These are phyloP conservation scores for Erannis defoliaria DNA, from an alignment of 2,888 invertebrate species.

Conservation along the genomic window DNA sequence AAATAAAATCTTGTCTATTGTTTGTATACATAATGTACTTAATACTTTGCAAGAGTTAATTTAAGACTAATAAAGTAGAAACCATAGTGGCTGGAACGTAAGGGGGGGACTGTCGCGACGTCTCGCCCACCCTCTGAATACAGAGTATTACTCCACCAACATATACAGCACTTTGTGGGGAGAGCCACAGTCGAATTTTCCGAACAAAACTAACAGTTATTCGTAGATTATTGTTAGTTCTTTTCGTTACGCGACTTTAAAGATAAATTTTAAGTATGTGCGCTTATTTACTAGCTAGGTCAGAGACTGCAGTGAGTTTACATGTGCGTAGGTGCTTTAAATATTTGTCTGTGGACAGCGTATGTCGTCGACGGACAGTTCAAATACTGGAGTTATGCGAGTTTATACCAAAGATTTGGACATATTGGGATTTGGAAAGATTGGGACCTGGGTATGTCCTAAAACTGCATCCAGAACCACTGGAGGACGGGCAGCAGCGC, in stretches of 20 bases:
- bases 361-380: background rate
- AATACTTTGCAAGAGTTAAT: conserved; percentile 11
- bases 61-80: conserved; percentile 29
- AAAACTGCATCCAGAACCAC: too few relatives aligned
- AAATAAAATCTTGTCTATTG: too few relatives aligned
- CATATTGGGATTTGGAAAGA: too few relatives aligned
- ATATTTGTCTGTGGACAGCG: too few relatives aligned
- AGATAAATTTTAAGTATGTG: background rate
- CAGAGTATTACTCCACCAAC: conserved; percentile 21
- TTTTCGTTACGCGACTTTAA: background rate
- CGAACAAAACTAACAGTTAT: background rate
- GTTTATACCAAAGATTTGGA: too few relatives aligned
- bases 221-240: background rate
- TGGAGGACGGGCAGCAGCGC: too few relatives aligned
- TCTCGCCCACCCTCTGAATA: conserved; percentile 35
- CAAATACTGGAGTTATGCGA: too few relatives aligned
- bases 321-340: conserved; percentile 3
- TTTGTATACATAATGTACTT: background rate
- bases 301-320: conserved; percentile 10
- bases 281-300: conserved; percentile 10
- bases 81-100: conserved; percentile 11
- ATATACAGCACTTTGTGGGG: background rate
- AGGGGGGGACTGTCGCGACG: conserved; percentile 26
- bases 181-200: background rate
- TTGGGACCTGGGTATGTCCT: too few relatives aligned